Evolutionary conservation across 2,888 invertebrate genomes (phyloP), one percentile per base, ranked within the genome.

Genomic region (Athetis lepigone): DNA sequence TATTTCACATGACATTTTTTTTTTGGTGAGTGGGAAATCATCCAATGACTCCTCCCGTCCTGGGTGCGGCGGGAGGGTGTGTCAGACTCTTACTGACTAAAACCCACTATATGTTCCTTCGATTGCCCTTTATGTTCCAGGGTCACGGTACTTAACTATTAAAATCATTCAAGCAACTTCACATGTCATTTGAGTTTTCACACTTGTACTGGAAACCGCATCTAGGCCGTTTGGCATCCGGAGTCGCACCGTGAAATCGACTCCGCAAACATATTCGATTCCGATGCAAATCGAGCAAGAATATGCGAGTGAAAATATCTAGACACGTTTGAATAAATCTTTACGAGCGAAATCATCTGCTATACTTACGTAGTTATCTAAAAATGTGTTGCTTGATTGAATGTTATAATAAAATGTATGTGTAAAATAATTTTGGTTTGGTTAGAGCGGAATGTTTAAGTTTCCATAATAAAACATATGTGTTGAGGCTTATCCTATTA

Each of bases 191-290:
- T 63, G 52, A 66, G 59, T 70, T 73, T 74, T 75, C 60, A 52
- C 70, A 81, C 73, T 80, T 80, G 84, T 75, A 69, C 71, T 78
- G 80, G 77, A 70, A 80, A 86, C 85, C 86, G 80, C 88, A 92
- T 86, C 84, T 91, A 88, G 90, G 89, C 84, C 90, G 87, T 71
- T 80, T 77, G 82, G 77, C 65, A 77, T 82, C 78, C 82, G 83
- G 77, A 82, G 59, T 63, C 37, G 50, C 70, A 57, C 80, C 88
- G 90, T 90, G 92, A 92, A 92, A 93, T 91, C 91, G 85, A 76
- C 80, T 85, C 82, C 63, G 76, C 85, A 87, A 88, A 90, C 80
- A 87, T 75, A 75, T 88, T 87, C 83, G 84, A 89, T 85, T 82
- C 81, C 86, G 84, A 90, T 90, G 89, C 87, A 88, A 92, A 91